Evolutionary conservation across 1,140 invertebrate species (phyloP).

Genomic region (Stegodyphus mimosarum): DNA sequence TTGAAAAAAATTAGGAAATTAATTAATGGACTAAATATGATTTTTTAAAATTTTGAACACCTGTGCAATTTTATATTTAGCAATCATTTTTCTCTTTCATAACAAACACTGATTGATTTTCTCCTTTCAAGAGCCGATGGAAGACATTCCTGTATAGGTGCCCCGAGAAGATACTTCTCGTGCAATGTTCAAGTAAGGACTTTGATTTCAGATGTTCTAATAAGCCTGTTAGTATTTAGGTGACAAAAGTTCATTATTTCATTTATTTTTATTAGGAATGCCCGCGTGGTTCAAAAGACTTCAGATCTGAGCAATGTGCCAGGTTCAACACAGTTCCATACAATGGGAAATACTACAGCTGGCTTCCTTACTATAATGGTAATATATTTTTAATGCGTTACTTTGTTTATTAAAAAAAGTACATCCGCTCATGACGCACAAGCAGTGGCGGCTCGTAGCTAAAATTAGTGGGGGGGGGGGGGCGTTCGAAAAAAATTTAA

Average conservation of each 20-base stretch:
- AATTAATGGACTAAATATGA: too few species aligned
- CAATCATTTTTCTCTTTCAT: too few species aligned
- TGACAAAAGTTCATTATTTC: background rate
- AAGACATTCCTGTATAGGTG: constrained; percentile 76
- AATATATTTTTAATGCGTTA: constrained; percentile 62
- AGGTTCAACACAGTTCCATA: constrained; percentile 80
- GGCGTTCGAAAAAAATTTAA: too few species aligned
- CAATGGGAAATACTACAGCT: constrained; percentile 72
- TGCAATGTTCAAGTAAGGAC: constrained; percentile 84
- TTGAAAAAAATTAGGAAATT: too few species aligned
- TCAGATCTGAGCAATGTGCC: constrained; percentile 86
- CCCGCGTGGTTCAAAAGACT: constrained; percentile 80
- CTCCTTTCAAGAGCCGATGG: constrained; percentile 6
- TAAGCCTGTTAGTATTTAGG: background rate
- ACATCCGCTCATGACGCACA: too few species aligned
- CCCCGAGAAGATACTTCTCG: constrained; percentile 84
- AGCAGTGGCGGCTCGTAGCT: too few species aligned
- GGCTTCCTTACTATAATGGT: constrained; percentile 80
- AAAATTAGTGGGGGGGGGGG: too few species aligned
- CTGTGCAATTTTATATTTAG: too few species aligned
- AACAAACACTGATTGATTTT: too few species aligned
- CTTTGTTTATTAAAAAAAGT: too few species aligned
- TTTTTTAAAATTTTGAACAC: too few species aligned
- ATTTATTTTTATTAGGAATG: constrained; percentile 74
- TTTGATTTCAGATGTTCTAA: background rate